Conservation (phyloP, 2,888 invertebrate species). For the Himalopsyche kuldschensis region DNA sequence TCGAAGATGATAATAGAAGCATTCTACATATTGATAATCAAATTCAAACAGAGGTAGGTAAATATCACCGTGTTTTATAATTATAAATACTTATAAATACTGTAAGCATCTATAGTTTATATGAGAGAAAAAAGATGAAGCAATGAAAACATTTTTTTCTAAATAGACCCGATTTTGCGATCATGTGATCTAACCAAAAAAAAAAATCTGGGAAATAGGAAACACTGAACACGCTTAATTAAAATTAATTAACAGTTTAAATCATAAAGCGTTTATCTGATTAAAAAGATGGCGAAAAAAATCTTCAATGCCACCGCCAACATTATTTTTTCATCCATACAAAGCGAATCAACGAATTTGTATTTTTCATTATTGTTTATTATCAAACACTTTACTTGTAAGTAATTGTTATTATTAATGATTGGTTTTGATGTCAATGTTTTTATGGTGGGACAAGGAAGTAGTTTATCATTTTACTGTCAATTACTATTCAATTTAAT, state of each 20-base stretch:
- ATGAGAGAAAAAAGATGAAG: too few species aligned
- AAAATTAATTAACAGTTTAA: slow-evolving; percentile 5
- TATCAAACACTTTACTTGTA: not conserved
- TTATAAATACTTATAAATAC: too few species aligned
- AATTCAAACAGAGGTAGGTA: too few species aligned
- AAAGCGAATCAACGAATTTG: not conserved
- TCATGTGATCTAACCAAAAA: too few species aligned
- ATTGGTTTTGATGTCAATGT: not conserved
- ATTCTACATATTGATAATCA: too few species aligned
- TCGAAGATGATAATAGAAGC: too few species aligned
- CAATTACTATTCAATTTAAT: too few species aligned
- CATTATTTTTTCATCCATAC: not conserved
- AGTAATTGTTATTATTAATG: not conserved
- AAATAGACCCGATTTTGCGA: too few species aligned
- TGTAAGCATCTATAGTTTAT: too few species aligned
- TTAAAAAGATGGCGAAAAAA: not conserved
- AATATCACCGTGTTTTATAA: too few species aligned
- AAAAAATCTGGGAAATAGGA: not conserved
- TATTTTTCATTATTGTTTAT: not conserved
- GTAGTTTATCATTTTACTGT: too few species aligned
- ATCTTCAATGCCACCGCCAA: not conserved
- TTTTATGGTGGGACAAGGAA: not conserved
- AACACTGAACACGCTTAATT: not conserved
- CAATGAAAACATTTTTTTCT: too few species aligned
- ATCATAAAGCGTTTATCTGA: slow-evolving; percentile 35